phyloP scores from a whole-genome alignment of 1,140 invertebrate species.

The Heliconius melpomene region DNA sequence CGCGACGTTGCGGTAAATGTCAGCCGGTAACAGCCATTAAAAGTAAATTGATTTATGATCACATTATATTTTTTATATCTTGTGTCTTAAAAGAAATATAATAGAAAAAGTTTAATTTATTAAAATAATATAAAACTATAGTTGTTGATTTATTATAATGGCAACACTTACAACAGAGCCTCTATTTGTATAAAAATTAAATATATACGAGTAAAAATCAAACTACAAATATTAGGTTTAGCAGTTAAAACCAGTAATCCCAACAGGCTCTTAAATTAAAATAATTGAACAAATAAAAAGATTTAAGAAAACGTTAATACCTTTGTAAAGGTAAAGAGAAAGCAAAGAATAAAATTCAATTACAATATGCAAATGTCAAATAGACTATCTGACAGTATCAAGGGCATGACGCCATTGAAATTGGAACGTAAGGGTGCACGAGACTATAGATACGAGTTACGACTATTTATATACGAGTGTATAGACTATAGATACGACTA shows the following conservation, averaged over 20 bases:
- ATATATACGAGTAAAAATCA: too few relatives aligned
- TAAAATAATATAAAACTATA: too few relatives aligned
- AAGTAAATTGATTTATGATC: not conserved
- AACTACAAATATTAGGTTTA: too few relatives aligned
- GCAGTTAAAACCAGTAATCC: too few relatives aligned
- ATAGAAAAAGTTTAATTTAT: too few relatives aligned
- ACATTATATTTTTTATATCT: not conserved
- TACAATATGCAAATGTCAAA: conserved; percentile 10
- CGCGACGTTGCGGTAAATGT: not conserved
- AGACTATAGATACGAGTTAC: too few relatives aligned
- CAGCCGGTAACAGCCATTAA: not conserved
- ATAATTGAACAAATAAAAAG: not conserved
- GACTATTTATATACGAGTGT: too few relatives aligned
- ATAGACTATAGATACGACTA: too few relatives aligned
- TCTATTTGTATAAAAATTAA: too few relatives aligned
- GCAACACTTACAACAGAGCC: too few relatives aligned
- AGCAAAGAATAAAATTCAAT: not conserved
- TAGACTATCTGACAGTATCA: not conserved
- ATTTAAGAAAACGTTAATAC: not conserved
- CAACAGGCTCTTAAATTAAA: too few relatives aligned
- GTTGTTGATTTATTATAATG: too few relatives aligned
- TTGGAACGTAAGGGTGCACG: not conserved
- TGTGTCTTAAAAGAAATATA: not conserved
- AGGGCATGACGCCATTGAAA: not conserved
- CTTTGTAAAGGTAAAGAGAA: not conserved